A percentile compares a stretch with the other conserved stretches of the same genome.
Evolutionary conservation across 2,113 vertebrate genomes (phyloP).

Genomic region (Tautogolabrus adspersus): DNA sequence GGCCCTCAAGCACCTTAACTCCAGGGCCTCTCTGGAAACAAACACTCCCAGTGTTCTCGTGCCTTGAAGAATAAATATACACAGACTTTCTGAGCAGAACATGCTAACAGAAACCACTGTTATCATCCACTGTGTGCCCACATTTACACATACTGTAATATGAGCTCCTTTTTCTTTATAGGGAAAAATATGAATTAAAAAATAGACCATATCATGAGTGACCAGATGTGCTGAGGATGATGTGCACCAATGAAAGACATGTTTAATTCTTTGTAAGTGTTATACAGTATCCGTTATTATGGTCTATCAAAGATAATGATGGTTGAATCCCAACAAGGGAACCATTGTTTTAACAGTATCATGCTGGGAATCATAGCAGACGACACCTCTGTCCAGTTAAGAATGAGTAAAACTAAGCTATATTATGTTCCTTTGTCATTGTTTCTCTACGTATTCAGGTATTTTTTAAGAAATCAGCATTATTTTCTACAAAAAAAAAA

Average conservation of each 20-base stretch:
- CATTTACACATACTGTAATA: neutral
- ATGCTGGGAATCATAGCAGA: constrained; percentile 35
- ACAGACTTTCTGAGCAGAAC: constrained; percentile 34
- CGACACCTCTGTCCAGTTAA: constrained; percentile 29
- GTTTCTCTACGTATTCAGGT: constrained; percentile 72
- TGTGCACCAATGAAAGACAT: neutral
- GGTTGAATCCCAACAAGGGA: constrained; percentile 30
- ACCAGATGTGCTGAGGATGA: constrained; percentile 37
- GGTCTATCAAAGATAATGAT: neutral
- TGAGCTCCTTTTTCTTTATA: constrained; percentile 34
- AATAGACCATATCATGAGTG: constrained; percentile 4
- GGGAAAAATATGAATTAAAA: constrained; percentile 29
- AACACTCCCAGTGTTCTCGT: constrained; percentile 66
- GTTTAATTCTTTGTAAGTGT: neutral
- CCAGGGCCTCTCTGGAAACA: constrained; percentile 49
- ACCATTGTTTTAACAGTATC: constrained; percentile 3
- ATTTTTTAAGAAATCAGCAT: constrained; percentile 32
- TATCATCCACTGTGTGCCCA: constrained; percentile 1
- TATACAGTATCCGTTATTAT: neutral
- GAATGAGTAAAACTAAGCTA: constrained; percentile 58
- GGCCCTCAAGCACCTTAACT: constrained; percentile 57
- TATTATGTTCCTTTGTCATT: constrained; percentile 45
- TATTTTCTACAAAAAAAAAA: neutral
- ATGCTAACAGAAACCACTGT: constrained; percentile 59
- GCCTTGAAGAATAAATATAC: constrained; percentile 73